Evolutionary conservation across 2,797 vertebrate species (phyloP), one percentile per base, ranked within the genome.

Genomic region (Rhinogobio ventralis): DNA sequence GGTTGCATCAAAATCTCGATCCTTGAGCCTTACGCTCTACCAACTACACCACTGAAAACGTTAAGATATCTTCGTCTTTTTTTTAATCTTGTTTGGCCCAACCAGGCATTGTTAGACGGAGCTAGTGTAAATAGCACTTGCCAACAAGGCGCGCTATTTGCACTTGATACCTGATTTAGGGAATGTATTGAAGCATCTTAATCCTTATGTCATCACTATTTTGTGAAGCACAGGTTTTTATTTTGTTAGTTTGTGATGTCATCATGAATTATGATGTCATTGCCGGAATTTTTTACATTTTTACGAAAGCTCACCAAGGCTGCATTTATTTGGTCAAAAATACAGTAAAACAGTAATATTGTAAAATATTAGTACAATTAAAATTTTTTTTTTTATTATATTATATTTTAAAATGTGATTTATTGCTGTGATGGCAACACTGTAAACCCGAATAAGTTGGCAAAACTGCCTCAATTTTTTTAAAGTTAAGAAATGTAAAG

Each of bases 21-120:
- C 36, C 5, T 7, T 6, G 7, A 36, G 6, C 36, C 5, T 36
- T 36, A 36, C 39, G 7, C 39, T 42, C 0, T 42, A 42, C 39
- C 10, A 8, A 42, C 39, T 42, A 10, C 8, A 2, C 39, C 39
- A 10, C 39, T 42, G 39, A 42, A 42, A 2, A 10, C 1, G 0
- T 42, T 42, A 0, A 42, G 10, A 10, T 42, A 10, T 0, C 0
- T 1, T 2, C 9, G 2, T 10, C 1, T 42, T 4, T 42, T 42
- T 36, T 2, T 42, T 42, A 9, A 10, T 42, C 39, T 42, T 10
- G 39, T 42, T 42, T 42, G 8, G 8, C 39, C 39, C 9, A 42
- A 42, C 8, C 8, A 10, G 39, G 39, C 39, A 42, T 42, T 42
- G 39, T 42, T 42, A 42, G 39, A 1, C 7, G 36, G 36, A 8